Base-by-base conservation (phyloP, 2,113 vertebrate genomes). In the Aythya baeri region DNA sequence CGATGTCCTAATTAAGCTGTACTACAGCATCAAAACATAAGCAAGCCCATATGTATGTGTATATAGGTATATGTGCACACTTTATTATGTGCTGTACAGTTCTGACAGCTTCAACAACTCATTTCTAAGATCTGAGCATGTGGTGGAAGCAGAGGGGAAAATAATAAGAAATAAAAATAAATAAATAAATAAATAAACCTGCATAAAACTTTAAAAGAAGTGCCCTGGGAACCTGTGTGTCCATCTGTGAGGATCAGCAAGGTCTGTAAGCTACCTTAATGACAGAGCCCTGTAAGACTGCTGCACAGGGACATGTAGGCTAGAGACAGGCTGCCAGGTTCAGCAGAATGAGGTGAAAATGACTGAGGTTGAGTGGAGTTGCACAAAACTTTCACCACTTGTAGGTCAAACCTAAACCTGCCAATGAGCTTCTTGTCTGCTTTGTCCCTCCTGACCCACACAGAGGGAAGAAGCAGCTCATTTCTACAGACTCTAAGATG, bases 1-100 rank as follows among this genome's bases (percentile, higher is more conserved):
- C 84, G 92, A 93, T 96, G 91, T 94, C 83, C 88, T 96, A 94
- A 97, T 97, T 97, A 95, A 97, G 89, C 72, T 43, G 57, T 89
- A 12, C 79, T 77, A 74, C 79, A 88, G 82, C 67, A 81, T 34
- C 57, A 65, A 71, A 67, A 57, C 91, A 38, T 46, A 20, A 90
- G 57, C 46, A 17, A 2, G 67, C 68, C 63, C 79, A 92, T 34
- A 7, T 63, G 58, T 31, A 52, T 46, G 94, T 36, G 44, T 78
- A 36, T 70, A 74, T 62, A 55, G 25, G 44, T 31, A 17, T 2
- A 1, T 38, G 20, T 27, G 36, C 54, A 59, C 63, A 73, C 86
- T 95, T 95, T 43, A 93, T 95, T 94, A 95, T 70, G 62, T 49
- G 82, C 70, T 91, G 36, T 52, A 50, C 57, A 13, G 88, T 80